Percentiles rank a stretch among this genome's conserved stretches.
Conservation (phyloP, 1,140 invertebrate genomes). For the Bicyclus anynana region DNA sequence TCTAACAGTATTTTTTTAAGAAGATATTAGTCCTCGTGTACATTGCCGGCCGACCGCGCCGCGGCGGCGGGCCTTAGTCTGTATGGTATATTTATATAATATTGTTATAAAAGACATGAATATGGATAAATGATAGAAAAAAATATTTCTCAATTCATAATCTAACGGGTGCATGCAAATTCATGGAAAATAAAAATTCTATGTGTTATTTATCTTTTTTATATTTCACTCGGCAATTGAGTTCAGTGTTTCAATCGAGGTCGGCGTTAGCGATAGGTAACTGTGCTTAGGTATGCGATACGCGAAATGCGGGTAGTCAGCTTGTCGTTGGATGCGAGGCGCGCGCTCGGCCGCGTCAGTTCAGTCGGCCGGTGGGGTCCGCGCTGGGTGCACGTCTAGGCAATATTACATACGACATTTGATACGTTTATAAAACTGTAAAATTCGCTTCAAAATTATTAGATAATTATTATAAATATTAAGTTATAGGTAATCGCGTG, state of each 20-base stretch:
- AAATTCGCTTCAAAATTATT: conserved; percentile 24
- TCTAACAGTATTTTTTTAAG: conserved; percentile 77
- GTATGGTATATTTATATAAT: conserved; percentile 69
- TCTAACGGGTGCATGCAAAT: conserved; percentile 74
- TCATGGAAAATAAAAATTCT: conserved; percentile 64
- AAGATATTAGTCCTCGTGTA: conserved; percentile 76
- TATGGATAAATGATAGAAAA: conserved; percentile 72
- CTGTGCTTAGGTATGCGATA: conserved; percentile 40
- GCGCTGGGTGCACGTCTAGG: conserved; percentile 5
- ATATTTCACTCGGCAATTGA: conserved; percentile 67
- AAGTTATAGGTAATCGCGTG: conserved; percentile 2
- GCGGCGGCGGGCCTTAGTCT: conserved; percentile 62
- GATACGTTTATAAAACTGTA: conserved; percentile 22
- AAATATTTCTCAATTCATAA: conserved; percentile 74
- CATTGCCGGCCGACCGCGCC: conserved; percentile 59
- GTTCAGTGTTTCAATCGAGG: conserved; percentile 69
- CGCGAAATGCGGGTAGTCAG: conserved; percentile 34
- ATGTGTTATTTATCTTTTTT: conserved; percentile 77
- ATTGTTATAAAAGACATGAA: conserved; percentile 74
- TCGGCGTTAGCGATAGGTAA: conserved; percentile 43
- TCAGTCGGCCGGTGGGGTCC: conserved; percentile 5
- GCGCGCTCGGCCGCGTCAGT: conserved; percentile 16
- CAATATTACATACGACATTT: conserved; percentile 11
- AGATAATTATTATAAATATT: conserved; percentile 17
- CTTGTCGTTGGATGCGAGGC: conserved; percentile 34